Conservation (phyloP, 2,888 invertebrate species). For the Empis livida region DNA sequence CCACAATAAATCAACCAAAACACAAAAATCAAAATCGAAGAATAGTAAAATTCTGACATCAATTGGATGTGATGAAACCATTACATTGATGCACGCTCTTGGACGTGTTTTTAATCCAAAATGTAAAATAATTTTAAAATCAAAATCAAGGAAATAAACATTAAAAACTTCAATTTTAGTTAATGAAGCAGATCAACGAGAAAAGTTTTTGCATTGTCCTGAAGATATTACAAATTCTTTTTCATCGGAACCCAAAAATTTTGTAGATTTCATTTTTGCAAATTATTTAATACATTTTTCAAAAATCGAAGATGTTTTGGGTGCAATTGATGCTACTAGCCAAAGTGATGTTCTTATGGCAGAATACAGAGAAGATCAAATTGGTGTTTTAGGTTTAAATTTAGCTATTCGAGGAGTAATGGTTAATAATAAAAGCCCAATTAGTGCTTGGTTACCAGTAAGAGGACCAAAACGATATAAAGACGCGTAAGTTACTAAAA, state of each 20-base stretch:
- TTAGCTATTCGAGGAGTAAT: conserved; percentile 55
- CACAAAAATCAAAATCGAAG: conserved; percentile 5
- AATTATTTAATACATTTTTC: conserved; percentile 63
- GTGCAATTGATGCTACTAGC: conserved; percentile 54
- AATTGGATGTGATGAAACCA: conserved; percentile 52
- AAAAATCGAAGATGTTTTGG: conserved; percentile 45
- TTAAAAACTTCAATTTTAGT: conserved; percentile 22
- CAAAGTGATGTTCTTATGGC: conserved; percentile 52
- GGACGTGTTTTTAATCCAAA: conserved; percentile 68
- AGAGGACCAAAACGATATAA: conserved; percentile 34
- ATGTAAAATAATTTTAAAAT: conserved; percentile 36
- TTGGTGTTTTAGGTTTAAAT: conserved; percentile 43
- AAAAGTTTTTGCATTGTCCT: conserved; percentile 47
- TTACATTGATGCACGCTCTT: conserved; percentile 61
- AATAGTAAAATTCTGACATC: conserved; percentile 37
- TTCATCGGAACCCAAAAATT: conserved; percentile 49
- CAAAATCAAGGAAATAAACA: too few species aligned
- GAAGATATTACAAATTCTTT: conserved; percentile 54
- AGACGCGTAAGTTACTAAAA: neutral
- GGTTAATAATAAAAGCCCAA: conserved; percentile 53
- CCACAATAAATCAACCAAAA: neutral
- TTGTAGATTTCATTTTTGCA: conserved; percentile 56
- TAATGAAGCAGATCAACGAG: conserved; percentile 23
- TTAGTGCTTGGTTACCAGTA: conserved; percentile 62
- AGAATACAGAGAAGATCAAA: conserved; percentile 44